Base-by-base conservation (phyloP, 2,113 vertebrate genomes). In the Sylvia atricapilla region DNA sequence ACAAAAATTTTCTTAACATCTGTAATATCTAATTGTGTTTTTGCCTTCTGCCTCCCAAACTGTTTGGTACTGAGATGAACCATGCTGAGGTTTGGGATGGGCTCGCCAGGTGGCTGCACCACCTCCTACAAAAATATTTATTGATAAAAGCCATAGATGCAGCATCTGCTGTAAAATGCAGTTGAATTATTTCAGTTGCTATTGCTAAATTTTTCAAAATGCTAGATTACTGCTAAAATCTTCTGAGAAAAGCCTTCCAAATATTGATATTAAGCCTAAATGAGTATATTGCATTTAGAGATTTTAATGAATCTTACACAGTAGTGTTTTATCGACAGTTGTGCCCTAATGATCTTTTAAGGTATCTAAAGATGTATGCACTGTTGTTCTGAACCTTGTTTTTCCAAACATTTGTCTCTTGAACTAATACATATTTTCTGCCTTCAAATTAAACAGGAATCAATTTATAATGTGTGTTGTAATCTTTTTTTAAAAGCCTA, bases 401-500 rank as follows among this genome's bases (percentile, higher is more conserved):
- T 91, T 93, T 93, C 68, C 90, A 84, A 39, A 35, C 56, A 47
- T 90, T 87, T 77, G 5, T 64, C 72, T 93, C 41, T n/a, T 72
- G 55, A 96, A 86, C 67, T 84, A 68, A 77, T 78, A 58, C 31
- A 28, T 85, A 93, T 83, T 95, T 55, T 25, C 85, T 25, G 9
- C 68, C n/a, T 75, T 95, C 83, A 44, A 56, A 94, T 96, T 89
- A 94, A 97, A 94, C 35, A 80, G 72, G 50, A 62, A 77, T 56
- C 64, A 93, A 86, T 91, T 95, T 77, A 84, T 93, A 96, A 89
- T 79, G 63, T 64, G 58, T 50, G 11, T 58, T 82, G 60, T 62
- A 83, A 85, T 95, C 53, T 93, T 95, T 95, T 92, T 4, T 25
- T 94, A 90, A 96, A 96, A 90, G 37, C 74, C 90, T 94, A 90